Base-by-base conservation (phyloP, 2,113 vertebrate genomes). In the Aspiorhynchus laticeps region DNA sequence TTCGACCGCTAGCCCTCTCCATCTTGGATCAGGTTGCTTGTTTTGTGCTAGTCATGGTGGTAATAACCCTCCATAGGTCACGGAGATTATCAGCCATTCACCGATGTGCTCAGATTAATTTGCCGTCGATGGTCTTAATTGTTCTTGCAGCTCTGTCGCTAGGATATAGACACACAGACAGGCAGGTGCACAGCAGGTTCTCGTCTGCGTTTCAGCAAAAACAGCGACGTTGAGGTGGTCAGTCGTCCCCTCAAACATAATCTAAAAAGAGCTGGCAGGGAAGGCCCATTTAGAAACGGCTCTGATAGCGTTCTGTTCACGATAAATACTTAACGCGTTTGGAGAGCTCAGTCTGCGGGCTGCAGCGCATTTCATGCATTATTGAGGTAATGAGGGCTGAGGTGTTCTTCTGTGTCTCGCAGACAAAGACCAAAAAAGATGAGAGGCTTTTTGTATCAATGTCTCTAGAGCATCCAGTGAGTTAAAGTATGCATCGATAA, bases 351-450 rank as follows among this genome's bases (percentile, higher is more conserved):
- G 88, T 86, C 84, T 82, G 75, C 61, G 31, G 85, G 53, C 86
- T 88, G 81, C 46, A 73, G 90, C 87, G 48, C 85, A 88, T 91
- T 89, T 89, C 91, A 91, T 90, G 89, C 91, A 91, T 90, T 91
- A 90, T 91, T 90, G 88, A 90, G 87, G 84, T 89, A 90, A 91
- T 89, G 91, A 90, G 89, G 86, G 84, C 83, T 79, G 85, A 88
- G 90, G 88, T 86, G 88, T 86, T 89, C 80, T 80, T 84, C 85
- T 86, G 86, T 73, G 33, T 84, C 81, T 83, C 43, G 85, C 84
- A 82, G 83, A 86, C 78, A 56, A 88, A 88, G 87, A 88, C 86
- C 87, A 86, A 87, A 89, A 84, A 81, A 41, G 5, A 26, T 2
- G n/a, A 63, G 78, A 80, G 78, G 36, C 48, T 75, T 88, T 90